Evolutionary conservation across 2,113 vertebrate species (phyloP), one percentile per base, ranked within the genome.

Genomic region (Brachyistius frenatus): DNA sequence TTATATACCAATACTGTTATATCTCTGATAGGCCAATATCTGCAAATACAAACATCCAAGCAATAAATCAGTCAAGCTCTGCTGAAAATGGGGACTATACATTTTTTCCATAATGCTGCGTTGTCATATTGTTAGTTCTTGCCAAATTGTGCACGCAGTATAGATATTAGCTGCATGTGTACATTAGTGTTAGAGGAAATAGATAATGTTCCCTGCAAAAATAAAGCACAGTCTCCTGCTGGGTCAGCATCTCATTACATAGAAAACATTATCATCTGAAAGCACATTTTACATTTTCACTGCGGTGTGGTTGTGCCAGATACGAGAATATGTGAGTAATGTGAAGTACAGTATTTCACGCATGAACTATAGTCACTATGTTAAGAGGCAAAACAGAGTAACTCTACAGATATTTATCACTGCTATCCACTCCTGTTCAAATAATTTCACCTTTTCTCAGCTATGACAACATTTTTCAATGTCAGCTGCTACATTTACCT

Each of bases 211-310:
- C 7, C 5, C 23, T 11, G 23, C 53, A 57, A 7, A 73, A 62
- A 61, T 33, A 58, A 62, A 79, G 63, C 0, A 11, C 36, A 66
- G 55, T 46, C 47, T 44, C 49, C 23, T 66, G 41, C 49, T 49
- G 67, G 62, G 62, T 66, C 71, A 79, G 60, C 63, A 66, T 4
- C 60, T 23, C 46, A 65, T 53, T 76, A 32, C 49, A 72, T 60
- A 39, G 55, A 13, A 23, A 67, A 33, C 36, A 79, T 79, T 67
- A 74, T 76, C 71, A 73, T 52, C 55, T 66, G 47, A 55, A 73
- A 63, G 57, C 66, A 86, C 54, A 63, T 66, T 76, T 54, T 41
- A n/a, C 44, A 61, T 61, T 47, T 63, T 50, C 60, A 53, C 3
- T 36, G 36, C 50, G 11, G 13, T 83, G 73, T 52, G 73, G 31